Evolutionary conservation across 2,888 invertebrate genomes (phyloP).

Genomic region (Sarcophaga variegata): DNA sequence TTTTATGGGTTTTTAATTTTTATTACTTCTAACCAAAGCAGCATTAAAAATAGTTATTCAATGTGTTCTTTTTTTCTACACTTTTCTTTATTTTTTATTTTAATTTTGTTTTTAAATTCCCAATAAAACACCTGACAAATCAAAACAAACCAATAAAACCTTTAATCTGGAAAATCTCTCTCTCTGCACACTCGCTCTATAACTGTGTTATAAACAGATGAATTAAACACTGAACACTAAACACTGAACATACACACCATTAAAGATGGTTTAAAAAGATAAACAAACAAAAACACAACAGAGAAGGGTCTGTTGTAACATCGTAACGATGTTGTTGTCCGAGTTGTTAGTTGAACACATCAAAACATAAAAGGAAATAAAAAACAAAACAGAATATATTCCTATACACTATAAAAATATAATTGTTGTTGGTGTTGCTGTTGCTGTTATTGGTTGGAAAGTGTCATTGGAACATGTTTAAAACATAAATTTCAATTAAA

Average conservation of each 20-base stretch:
- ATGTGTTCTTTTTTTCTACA: neutral
- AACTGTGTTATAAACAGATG: neutral
- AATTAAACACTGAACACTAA: neutral
- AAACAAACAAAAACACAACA: neutral
- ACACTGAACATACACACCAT: neutral
- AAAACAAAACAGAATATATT: no score
- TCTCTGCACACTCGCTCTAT: neutral
- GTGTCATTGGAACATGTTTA: slow-evolving; percentile 58
- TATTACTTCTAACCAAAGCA: slow-evolving; percentile 39
- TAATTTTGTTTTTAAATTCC: neutral
- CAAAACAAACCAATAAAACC: neutral
- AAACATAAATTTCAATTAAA: slow-evolving; percentile 68
- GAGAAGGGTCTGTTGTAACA: neutral
- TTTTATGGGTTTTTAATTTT: slow-evolving; percentile 64
- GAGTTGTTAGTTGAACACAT: neutral
- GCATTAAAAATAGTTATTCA: neutral
- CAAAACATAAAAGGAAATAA: neutral
- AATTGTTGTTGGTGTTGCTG: slow-evolving; percentile 6
- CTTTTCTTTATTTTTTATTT: neutral
- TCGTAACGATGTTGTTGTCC: neutral
- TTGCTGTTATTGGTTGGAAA: slow-evolving; percentile 31
- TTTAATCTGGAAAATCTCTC: neutral
- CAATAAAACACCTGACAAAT: neutral
- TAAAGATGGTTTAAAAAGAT: neutral
- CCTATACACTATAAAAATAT: neutral